phyloP scores from a whole-genome alignment of 2,888 invertebrate genomes.

The Lissonota sp. region DNA sequence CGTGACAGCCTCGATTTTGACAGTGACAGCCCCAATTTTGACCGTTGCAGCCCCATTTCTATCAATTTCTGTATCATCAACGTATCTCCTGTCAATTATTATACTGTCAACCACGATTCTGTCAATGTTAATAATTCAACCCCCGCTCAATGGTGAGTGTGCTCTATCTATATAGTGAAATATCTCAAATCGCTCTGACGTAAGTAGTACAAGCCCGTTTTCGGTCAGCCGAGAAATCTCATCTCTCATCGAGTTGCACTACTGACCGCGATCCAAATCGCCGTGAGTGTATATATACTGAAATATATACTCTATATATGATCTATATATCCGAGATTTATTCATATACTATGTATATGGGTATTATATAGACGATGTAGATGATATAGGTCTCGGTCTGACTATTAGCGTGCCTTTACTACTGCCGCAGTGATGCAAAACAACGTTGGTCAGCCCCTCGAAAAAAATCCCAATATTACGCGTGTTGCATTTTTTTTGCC shows the following conservation, averaged over 20 bases:
- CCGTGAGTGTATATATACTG: background rate
- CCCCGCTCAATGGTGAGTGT: too few species aligned
- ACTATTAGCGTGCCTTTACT: conserved; percentile 37
- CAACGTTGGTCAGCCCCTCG: conserved; percentile 26
- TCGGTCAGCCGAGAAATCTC: conserved; percentile 37
- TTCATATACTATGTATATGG: too few species aligned
- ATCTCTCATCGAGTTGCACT: conserved; percentile 17
- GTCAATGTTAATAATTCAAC: too few species aligned
- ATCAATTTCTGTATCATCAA: too few species aligned
- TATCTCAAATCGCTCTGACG: conserved; percentile 2
- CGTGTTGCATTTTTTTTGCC: too few species aligned
- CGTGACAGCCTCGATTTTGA: too few species aligned
- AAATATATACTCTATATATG: too few species aligned
- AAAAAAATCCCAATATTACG: conserved; percentile 13
- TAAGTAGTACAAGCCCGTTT: conserved; percentile 38
- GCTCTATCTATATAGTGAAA: background rate
- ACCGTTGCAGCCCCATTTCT: too few species aligned
- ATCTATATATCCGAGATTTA: too few species aligned
- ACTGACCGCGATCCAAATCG: conserved; percentile 35
- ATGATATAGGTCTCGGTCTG: conserved; percentile 34
- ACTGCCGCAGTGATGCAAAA: conserved; percentile 46
- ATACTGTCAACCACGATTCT: too few species aligned
- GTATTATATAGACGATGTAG: background rate
- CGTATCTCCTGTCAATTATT: too few species aligned
- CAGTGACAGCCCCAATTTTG: too few species aligned